Conservation (phyloP, 1,140 invertebrate genomes). For the Drosophila bifasciata region DNA sequence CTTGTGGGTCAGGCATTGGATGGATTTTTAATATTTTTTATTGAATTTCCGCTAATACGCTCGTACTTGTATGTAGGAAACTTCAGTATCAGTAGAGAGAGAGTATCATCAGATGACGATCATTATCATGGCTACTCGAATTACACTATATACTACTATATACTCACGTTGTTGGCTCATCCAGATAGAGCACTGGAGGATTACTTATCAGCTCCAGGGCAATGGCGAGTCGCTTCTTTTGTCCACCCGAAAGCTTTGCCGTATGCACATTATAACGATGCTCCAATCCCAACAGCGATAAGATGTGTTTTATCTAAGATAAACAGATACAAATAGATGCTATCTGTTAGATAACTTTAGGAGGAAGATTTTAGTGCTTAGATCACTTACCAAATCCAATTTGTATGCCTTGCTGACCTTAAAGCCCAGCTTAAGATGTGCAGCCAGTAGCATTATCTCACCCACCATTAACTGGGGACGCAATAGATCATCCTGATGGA, state of each 20-base stretch:
- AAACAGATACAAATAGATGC: not conserved
- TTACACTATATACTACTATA: conserved; percentile 9
- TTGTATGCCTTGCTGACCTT: conserved; percentile 85
- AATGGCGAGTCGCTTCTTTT: conserved; percentile 94
- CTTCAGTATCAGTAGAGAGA: not conserved
- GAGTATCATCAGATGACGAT: conserved; percentile 24
- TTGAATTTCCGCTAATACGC: conserved; percentile 39
- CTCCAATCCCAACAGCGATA: conserved; percentile 89
- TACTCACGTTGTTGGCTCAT: conserved; percentile 95
- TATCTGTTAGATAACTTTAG: not conserved
- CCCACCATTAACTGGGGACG: conserved; percentile 91
- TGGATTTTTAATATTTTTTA: conserved; percentile 10
- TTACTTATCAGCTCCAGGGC: conserved; percentile 94
- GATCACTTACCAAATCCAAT: conserved; percentile 59
- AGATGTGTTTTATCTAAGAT: conserved; percentile 87
- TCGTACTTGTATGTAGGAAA: not conserved
- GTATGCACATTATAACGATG: conserved; percentile 88
- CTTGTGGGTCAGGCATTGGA: conserved; percentile 42
- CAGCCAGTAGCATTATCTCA: conserved; percentile 93
- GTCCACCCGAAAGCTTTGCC: conserved; percentile 92
- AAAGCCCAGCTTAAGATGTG: conserved; percentile 92
- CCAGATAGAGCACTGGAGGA: conserved; percentile 95
- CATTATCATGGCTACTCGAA: conserved; percentile 33
- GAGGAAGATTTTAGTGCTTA: no score
- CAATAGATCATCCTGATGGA: conserved; percentile 95